Percentiles rank a stretch among this genome's conserved stretches.
phyloP scores from a whole-genome alignment of 2,113 vertebrate genomes.

The Cyphomyrus discorhynchus region DNA sequence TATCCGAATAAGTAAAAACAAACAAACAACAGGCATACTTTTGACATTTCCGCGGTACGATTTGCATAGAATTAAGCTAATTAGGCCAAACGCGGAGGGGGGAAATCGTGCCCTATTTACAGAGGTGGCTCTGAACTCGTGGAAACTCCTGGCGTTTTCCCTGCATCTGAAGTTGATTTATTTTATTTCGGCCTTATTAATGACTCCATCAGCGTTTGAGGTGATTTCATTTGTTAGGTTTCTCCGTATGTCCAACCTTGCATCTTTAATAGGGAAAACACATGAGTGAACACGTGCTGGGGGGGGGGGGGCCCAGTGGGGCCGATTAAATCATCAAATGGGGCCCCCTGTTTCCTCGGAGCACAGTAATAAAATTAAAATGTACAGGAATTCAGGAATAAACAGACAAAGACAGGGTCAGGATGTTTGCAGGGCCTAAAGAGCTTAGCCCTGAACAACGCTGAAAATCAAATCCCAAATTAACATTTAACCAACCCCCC shows the following conservation, averaged over 20 bases:
- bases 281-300: background rate
- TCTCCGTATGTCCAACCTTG: background rate
- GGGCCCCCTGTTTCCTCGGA: slow-evolving; percentile 6
- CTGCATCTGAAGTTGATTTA: background rate
- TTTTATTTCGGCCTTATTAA: background rate
- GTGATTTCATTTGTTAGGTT: background rate
- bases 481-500: slow-evolving; percentile 34
- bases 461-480: slow-evolving; percentile 10
- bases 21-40: background rate
- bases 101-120: slow-evolving; percentile 4
- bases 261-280: background rate
- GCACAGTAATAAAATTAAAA: slow-evolving; percentile 20
- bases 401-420: slow-evolving; percentile 16
- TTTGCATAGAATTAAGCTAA: slow-evolving; percentile 1
- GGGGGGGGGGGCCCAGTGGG: slow-evolving; percentile 16
- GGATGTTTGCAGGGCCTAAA: background rate
- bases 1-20: background rate
- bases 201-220: background rate
- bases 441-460: slow-evolving; percentile 9
- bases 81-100: background rate
- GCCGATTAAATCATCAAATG: slow-evolving; percentile 33
- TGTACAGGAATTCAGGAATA: slow-evolving; percentile 15
- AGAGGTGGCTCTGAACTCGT: background rate
- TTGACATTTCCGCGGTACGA: background rate
- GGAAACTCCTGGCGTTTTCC: background rate